Evolutionary conservation across 1,140 invertebrate species (phyloP).

Genomic region (Drosophila bipectinata): DNA sequence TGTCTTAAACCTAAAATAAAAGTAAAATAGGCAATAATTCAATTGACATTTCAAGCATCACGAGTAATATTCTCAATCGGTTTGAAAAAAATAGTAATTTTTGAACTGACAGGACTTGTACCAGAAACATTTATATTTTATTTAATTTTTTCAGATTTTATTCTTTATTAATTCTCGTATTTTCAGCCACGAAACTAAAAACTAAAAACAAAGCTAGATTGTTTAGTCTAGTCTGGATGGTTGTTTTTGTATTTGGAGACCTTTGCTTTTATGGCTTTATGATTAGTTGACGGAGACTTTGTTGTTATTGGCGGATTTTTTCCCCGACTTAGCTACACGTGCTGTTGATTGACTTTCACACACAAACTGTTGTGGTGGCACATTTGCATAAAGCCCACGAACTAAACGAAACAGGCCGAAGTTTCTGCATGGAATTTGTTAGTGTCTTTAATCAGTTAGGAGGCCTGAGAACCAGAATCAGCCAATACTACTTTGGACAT

Average conservation of each 20-base stretch:
- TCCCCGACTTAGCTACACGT: constrained; percentile 63
- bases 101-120: too few species aligned
- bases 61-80: constrained; percentile 11
- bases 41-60: constrained; percentile 53
- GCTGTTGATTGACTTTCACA: constrained; percentile 81
- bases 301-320: constrained; percentile 28
- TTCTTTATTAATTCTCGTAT: constrained; percentile 8
- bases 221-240: constrained; percentile 37
- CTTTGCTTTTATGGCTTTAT: constrained; percentile 51
- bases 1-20: constrained; percentile 7
- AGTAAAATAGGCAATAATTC: constrained; percentile 53
- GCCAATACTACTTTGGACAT: background rate
- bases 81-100: background rate
- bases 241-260: constrained; percentile 34
- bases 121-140: background rate
- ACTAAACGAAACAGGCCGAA: constrained; percentile 15
- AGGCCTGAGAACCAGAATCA: background rate
- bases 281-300: constrained; percentile 49
- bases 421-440: background rate
- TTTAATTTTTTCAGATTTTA: background rate
- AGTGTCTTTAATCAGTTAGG: constrained; percentile 5
- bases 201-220: constrained; percentile 33
- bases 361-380: constrained; percentile 41
- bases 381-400: constrained; percentile 33
- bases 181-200: constrained; percentile 13